phyloP scores from a whole-genome alignment of 1,140 invertebrate genomes.

The Leucophenga varia region DNA sequence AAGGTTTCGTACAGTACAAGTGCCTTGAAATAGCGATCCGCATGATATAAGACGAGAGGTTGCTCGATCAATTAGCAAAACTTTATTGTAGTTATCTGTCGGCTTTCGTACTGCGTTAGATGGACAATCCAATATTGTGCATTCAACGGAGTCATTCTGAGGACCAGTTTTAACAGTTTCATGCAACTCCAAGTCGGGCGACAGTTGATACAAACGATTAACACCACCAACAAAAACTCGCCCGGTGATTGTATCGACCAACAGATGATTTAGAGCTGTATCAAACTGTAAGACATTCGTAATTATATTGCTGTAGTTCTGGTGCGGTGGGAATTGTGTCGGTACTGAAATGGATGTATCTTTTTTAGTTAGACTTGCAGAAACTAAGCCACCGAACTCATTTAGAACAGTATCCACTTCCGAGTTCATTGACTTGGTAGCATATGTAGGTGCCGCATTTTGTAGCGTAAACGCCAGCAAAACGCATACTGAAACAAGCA shows the following conservation, averaged over 20 bases:
- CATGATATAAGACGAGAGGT: conserved; percentile 89
- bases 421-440: too few species aligned
- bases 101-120: conserved; percentile 68
- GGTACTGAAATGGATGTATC: too few species aligned
- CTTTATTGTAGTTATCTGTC: conserved; percentile 94
- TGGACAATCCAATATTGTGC: conserved; percentile 83
- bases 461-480: too few species aligned
- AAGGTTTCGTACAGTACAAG: conserved; percentile 84
- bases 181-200: conserved; percentile 78
- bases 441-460: too few species aligned
- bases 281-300: conserved; percentile 46
- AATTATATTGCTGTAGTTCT: conserved; percentile 33
- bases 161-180: conserved; percentile 85
- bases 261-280: conserved; percentile 71
- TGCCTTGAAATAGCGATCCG: conserved; percentile 87
- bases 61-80: conserved; percentile 90
- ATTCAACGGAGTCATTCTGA: conserved; percentile 83
- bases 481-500: too few species aligned
- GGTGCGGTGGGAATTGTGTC: conserved; percentile 18
- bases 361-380: too few species aligned
- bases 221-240: conserved; percentile 91
- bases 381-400: too few species aligned
- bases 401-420: too few species aligned
- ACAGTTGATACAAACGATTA: conserved; percentile 90
- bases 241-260: conserved; percentile 89